Evolutionary conservation across 2,797 vertebrate species (phyloP).

Genomic region (Falco columbarius): DNA sequence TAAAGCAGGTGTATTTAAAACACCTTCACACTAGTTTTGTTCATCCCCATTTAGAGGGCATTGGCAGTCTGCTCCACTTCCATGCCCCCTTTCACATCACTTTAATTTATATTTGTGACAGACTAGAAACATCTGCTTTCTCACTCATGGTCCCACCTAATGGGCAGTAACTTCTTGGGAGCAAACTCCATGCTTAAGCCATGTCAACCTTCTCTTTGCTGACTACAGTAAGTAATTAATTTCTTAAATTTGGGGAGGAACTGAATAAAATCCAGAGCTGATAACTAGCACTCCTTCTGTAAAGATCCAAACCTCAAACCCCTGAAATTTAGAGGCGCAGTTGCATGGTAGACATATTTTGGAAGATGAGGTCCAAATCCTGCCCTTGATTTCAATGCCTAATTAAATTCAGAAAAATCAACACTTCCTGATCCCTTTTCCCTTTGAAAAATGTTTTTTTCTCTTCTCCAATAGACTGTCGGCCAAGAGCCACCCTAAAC

Average conservation of each 20-base stretch:
- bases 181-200: background rate
- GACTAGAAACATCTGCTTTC: background rate
- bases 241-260: background rate
- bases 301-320: background rate
- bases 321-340: background rate
- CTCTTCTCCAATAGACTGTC: background rate
- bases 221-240: background rate
- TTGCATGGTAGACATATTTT: background rate
- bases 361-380: background rate
- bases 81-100: background rate
- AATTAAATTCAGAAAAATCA: background rate
- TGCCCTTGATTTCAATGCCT: background rate
- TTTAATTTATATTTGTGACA: background rate
- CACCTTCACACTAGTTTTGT: background rate
- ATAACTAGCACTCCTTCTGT: background rate
- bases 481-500: slow-evolving; percentile 24
- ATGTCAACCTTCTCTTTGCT: background rate
- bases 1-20: background rate
- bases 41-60: background rate
- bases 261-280: background rate
- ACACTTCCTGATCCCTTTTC: background rate
- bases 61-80: background rate
- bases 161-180: background rate
- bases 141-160: background rate
- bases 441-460: background rate